Evolutionary conservation across 2,797 vertebrate genomes (phyloP).

Genomic region (Tamandua tetradactyla): DNA sequence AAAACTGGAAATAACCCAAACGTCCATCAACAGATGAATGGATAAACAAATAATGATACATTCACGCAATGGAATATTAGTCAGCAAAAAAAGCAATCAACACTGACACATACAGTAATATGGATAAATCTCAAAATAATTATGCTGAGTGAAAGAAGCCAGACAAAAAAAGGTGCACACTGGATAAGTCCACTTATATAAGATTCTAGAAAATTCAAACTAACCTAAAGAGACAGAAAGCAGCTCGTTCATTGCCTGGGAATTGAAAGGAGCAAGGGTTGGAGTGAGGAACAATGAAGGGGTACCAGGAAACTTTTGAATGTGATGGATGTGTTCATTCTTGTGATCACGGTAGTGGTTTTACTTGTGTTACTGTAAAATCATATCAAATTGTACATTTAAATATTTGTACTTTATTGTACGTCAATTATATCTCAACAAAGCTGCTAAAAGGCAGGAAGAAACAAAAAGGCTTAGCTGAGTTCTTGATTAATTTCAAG

Average conservation of each 20-base stretch:
- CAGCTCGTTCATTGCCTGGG: not conserved
- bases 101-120: constrained; percentile 18
- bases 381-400: not conserved
- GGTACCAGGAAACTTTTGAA: not conserved
- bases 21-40: constrained; percentile 6
- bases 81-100: constrained; percentile 26
- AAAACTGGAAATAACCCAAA: constrained; percentile 34
- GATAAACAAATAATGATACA: not conserved
- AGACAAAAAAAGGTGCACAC: not conserved
- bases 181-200: constrained; percentile 27
- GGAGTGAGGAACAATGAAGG: not conserved
- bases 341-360: not conserved
- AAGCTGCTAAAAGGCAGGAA: not conserved
- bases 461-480: not conserved
- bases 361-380: not conserved
- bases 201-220: constrained; percentile 21
- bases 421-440: not conserved
- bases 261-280: not conserved
- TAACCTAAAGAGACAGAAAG: not conserved
- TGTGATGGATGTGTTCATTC: not conserved
- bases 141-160: constrained; percentile 22
- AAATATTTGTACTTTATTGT: not conserved
- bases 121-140: constrained; percentile 3
- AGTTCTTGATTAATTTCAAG: not conserved
- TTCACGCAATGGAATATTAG: not conserved